Percentiles rank a stretch among this genome's conserved stretches.
Evolutionary conservation across 92 coral and sea anemone genomes (phyloP).

Genomic region (Bergia puertoricense): DNA sequence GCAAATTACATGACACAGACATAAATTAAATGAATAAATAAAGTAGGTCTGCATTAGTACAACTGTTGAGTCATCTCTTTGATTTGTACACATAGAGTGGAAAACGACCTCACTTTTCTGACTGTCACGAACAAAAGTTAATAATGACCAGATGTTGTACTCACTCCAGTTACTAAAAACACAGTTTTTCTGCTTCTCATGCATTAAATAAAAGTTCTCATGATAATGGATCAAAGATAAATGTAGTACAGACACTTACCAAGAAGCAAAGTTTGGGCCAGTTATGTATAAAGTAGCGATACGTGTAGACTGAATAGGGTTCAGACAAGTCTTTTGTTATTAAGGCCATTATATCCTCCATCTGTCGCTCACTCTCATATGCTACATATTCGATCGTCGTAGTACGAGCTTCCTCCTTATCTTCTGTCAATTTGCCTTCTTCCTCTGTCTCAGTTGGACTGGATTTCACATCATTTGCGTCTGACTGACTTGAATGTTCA

Average conservation of each 20-base stretch:
- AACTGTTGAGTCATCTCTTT: too few relatives aligned
- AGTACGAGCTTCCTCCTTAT: slow-evolving; percentile 26
- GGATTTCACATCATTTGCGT: slow-evolving; percentile 4
- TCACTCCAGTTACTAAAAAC: too few relatives aligned
- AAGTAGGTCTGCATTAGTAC: too few relatives aligned
- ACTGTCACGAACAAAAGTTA: too few relatives aligned
- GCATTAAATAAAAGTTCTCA: background rate
- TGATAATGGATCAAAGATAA: background rate
- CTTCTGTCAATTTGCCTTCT: background rate
- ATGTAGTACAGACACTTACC: slow-evolving; percentile 66
- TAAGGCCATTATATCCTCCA: slow-evolving; percentile 94
- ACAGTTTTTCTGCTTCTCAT: background rate
- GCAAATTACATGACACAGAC: too few relatives aligned
- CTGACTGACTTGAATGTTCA: slow-evolving; percentile 19
- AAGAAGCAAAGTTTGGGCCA: slow-evolving; percentile 97
- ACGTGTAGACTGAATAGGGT: slow-evolving; percentile 96
- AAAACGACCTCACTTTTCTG: too few relatives aligned
- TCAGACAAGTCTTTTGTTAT: slow-evolving; percentile 98
- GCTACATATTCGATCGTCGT: slow-evolving; percentile 70
- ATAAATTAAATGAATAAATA: too few relatives aligned
- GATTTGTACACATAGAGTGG: too few relatives aligned
- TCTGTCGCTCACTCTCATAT: slow-evolving; percentile 92
- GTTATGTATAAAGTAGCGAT: slow-evolving; percentile 98
- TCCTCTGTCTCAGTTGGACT: slow-evolving; percentile 6
- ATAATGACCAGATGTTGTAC: too few relatives aligned